A percentile compares a stretch with the other conserved stretches of the same genome.
Conservation (phyloP, 2,113 vertebrate genomes). For the Podarcis raffonei region DNA sequence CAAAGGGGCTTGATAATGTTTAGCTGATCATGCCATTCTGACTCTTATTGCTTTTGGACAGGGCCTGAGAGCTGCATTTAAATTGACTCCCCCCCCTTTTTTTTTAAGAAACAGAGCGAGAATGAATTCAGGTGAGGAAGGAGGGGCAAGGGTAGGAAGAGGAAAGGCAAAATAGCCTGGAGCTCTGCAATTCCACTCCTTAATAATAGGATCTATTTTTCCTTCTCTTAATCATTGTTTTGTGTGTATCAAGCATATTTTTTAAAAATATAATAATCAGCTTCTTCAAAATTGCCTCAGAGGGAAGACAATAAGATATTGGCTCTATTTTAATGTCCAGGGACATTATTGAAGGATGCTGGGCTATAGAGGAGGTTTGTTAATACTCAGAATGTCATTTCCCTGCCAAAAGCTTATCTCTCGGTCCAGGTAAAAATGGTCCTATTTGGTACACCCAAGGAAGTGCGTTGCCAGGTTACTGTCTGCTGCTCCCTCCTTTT, state of each 20-base stretch:
- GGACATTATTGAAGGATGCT: rapidly evolving
- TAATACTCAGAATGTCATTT: neutral
- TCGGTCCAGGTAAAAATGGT: neutral
- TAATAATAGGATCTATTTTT: slow-evolving; percentile 44
- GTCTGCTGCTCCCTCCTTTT: neutral
- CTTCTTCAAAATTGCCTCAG: neutral
- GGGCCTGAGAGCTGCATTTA: slow-evolving; percentile 65
- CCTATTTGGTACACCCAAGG: neutral
- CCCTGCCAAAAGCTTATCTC: neutral
- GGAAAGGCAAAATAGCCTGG: slow-evolving; percentile 24
- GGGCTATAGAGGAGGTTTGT: neutral
- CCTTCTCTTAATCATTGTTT: slow-evolving; percentile 53
- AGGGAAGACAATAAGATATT: rapidly evolving
- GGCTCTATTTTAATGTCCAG: neutral
- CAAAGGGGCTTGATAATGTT: slow-evolving; percentile 49
- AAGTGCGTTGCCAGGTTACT: neutral
- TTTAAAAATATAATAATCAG: slow-evolving; percentile 1
- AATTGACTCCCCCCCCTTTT: slow-evolving; percentile 46
- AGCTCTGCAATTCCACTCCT: slow-evolving; percentile 39
- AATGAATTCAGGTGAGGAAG: slow-evolving; percentile 31
- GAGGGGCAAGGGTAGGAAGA: neutral
- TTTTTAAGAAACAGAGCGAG: slow-evolving; percentile 15
- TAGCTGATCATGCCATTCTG: slow-evolving; percentile 33
- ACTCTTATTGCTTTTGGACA: slow-evolving; percentile 54
- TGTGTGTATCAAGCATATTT: slow-evolving; percentile 25